Base-by-base conservation (phyloP, 1,140 invertebrate species). In the Drosophila murphyi region DNA sequence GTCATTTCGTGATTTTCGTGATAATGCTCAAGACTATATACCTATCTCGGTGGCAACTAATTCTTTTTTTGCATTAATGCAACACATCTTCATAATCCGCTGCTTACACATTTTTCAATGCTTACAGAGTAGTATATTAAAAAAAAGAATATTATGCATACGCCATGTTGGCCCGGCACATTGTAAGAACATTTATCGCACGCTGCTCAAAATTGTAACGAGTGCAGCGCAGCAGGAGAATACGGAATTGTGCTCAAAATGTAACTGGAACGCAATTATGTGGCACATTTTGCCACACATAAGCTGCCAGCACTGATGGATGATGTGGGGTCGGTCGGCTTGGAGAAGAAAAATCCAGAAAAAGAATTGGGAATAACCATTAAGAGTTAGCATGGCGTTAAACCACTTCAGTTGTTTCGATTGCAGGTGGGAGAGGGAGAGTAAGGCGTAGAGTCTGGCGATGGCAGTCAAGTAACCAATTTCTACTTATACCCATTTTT, bases 261-360 rank as follows among this genome's bases (percentile, higher is more conserved):
- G 77, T 89, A 89, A 89, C 85, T 85, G 77, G 77, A 83, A 76
- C 81, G 80, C 85, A 88, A 88, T 88, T 88, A 88, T 88, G 80
- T 88, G 76, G 78, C 82, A 86, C 76, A 76, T 78, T 82, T 61
- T 56, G 41, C 63, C 47, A 51, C 57, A 56, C 67, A 70, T 62
- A 70, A 70, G 70, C 45, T 69, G 52, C 61, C 61, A 56, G 48
- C 51, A 35, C 51, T 51, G 78, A 81, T 76, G 72, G 64, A 57
- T 75, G 63, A 62, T 52, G 45, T 48, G 48, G 37, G 32, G 59
- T 32, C 12, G 12, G 10, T 35, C 8, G 28, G 5, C 0, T 41
- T 10, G 10, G 6, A n/a, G 34, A 12, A 59, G 64, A 76, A 76
- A 63, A 82, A 78, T 62, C 67, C 72, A 50, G 52, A 59, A 56